A percentile compares a stretch with the other conserved stretches of the same genome.
Evolutionary conservation across 2,888 invertebrate genomes (phyloP).

Genomic region (Ormyrus labotus): DNA sequence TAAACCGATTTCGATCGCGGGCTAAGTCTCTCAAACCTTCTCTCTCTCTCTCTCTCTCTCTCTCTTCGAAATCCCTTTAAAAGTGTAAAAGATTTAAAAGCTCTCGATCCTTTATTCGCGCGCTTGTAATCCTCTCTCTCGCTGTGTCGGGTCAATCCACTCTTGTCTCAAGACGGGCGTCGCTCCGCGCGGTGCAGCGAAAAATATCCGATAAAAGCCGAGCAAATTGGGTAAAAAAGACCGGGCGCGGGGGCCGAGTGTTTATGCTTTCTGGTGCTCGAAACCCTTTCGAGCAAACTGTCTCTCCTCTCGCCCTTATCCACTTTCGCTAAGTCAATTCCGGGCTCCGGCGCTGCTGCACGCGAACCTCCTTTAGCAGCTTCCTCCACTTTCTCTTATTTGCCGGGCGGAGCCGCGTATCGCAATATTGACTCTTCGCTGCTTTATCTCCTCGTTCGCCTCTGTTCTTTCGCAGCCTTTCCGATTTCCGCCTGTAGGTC

Average conservation of each 20-base stretch:
- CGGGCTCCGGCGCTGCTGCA: background rate
- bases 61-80: slow-evolving; percentile 12
- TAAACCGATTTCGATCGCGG: background rate
- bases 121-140: slow-evolving; percentile 48
- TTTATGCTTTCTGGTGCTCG: slow-evolving; percentile 5
- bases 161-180: background rate
- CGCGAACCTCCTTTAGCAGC: slow-evolving; percentile 31
- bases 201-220: background rate
- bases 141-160: slow-evolving; percentile 24
- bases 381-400: background rate
- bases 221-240: slow-evolving; percentile 5
- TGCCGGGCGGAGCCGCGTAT: background rate
- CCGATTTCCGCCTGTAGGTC: slow-evolving; percentile 20
- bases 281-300: slow-evolving; percentile 24
- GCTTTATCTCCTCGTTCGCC: slow-evolving; percentile 9
- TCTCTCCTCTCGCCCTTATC: slow-evolving; percentile 38
- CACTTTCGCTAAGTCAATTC: slow-evolving; percentile 48
- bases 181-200: background rate
- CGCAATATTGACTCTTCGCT: slow-evolving; percentile 22
- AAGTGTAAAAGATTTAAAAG: slow-evolving; percentile 1
- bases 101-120: background rate
- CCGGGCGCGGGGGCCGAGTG: background rate
- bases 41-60: background rate
- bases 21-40: slow-evolving; percentile 5
- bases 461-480: background rate